A percentile compares a stretch with the other conserved stretches of the same genome.
Evolutionary conservation across 2,797 vertebrate species (phyloP).

Genomic region (Stomatorhinus walkeri): DNA sequence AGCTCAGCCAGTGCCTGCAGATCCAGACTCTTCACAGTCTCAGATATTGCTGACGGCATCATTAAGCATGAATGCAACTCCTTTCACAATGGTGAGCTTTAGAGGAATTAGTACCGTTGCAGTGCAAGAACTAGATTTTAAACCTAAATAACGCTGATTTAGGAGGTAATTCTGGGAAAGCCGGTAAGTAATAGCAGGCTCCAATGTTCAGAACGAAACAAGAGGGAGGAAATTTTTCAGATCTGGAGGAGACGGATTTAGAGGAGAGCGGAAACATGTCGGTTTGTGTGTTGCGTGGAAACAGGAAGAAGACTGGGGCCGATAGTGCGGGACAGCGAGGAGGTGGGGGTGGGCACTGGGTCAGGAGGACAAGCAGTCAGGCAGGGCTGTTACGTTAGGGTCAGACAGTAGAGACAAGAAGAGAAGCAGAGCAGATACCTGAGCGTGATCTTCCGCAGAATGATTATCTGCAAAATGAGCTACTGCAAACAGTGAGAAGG

Average conservation of each 20-base stretch:
- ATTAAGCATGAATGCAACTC: not conserved
- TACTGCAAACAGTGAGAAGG: not conserved
- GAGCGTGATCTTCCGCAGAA: not conserved
- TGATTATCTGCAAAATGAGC: not conserved
- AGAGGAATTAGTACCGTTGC: not conserved
- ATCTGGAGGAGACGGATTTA: not conserved
- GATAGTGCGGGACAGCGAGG: not conserved
- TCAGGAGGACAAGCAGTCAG: not conserved
- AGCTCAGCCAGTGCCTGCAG: not conserved
- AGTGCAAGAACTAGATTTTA: not conserved
- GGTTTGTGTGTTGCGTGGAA: not conserved
- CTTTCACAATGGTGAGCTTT: not conserved
- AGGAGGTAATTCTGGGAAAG: not conserved
- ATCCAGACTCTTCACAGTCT: not conserved
- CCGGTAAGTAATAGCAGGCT: not conserved
- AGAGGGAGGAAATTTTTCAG: not conserved
- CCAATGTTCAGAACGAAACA: not conserved
- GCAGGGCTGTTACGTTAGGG: not conserved
- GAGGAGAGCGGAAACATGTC: not conserved
- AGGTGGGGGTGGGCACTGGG: not conserved
- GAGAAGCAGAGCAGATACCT: not conserved
- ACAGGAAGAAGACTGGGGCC: not conserved
- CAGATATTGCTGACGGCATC: not conserved
- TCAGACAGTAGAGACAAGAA: not conserved
- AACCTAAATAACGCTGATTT: not conserved